Evolutionary conservation across 2,797 vertebrate species (phyloP).

Genomic region (Spatula versicolor): DNA sequence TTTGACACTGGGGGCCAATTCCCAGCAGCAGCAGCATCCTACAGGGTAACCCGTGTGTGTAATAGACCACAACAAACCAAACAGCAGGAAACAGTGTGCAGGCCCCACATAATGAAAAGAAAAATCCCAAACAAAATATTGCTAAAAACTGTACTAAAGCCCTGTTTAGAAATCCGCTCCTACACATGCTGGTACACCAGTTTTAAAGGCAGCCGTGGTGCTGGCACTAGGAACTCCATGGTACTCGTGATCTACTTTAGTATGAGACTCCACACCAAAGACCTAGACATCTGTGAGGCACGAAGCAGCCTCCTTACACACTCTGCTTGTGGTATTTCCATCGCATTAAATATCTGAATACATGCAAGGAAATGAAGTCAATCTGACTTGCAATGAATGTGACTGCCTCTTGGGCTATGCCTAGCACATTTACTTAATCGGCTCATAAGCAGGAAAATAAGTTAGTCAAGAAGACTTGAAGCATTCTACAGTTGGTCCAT

Average conservation of each 20-base stretch:
- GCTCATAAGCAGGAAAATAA: not conserved
- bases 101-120: not conserved
- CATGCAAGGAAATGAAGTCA: accelerated
- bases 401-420: not conserved
- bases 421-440: not conserved
- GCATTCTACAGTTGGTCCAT: not conserved
- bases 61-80: not conserved
- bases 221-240: not conserved
- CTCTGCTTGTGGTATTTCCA: not conserved
- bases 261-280: not conserved
- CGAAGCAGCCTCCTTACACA: not conserved
- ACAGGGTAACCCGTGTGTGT: not conserved
- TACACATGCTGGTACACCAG: too few relatives aligned
- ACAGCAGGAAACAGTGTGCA: not conserved
- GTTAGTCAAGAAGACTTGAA: not conserved
- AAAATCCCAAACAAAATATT: not conserved
- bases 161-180: not conserved
- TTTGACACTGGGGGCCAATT: not conserved
- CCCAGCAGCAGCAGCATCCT: not conserved
- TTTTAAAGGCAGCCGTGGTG: not conserved
- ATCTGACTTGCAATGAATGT: not conserved
- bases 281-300: not conserved
- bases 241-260: not conserved
- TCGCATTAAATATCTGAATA: not conserved
- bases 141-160: not conserved